These are phyloP conservation scores for Caenorhabditis sp. DNA, from an alignment of 2,888 invertebrate genomes.

Conservation along the genomic window DNA sequence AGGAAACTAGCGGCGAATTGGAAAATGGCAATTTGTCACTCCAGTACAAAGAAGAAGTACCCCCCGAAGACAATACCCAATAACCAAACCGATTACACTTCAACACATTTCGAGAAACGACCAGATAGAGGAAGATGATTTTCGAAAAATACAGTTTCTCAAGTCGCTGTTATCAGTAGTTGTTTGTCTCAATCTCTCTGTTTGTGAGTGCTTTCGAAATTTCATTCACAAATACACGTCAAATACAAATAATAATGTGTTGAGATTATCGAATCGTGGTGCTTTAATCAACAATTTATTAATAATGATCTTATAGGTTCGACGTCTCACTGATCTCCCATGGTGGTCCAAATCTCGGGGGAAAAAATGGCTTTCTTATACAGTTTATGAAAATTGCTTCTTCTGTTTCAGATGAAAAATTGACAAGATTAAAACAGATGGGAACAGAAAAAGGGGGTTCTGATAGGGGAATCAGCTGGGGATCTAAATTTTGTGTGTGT, in stretches of 20 bases:
- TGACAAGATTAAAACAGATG: slow-evolving; percentile 15
- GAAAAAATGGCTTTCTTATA: slow-evolving; percentile 32
- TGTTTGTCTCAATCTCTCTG: slow-evolving; percentile 4
- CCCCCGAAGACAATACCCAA: background rate
- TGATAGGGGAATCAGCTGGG: too few species aligned
- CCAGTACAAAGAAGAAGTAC: slow-evolving; percentile 23
- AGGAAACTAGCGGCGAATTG: slow-evolving; percentile 48
- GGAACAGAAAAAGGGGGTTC: background rate
- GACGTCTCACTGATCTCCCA: slow-evolving; percentile 28
- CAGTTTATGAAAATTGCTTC: slow-evolving; percentile 41
- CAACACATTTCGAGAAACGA: background rate
- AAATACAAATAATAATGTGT: slow-evolving; percentile 6
- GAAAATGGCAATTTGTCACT: background rate
- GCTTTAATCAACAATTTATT: slow-evolving; percentile 59
- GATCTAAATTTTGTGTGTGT: too few species aligned
- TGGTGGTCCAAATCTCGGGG: slow-evolving; percentile 45
- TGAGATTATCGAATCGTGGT: background rate
- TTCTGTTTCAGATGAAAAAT: slow-evolving; percentile 19
- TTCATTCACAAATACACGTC: slow-evolving; percentile 28
- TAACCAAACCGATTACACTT: slow-evolving; percentile 23
- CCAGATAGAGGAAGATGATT: background rate
- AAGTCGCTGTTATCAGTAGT: slow-evolving; percentile 3
- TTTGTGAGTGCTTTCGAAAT: background rate
- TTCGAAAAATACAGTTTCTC: slow-evolving; percentile 2
- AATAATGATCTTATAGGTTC: slow-evolving; percentile 47